Conservation (phyloP, 2,888 invertebrate species). For the Stenodema calcarata region DNA sequence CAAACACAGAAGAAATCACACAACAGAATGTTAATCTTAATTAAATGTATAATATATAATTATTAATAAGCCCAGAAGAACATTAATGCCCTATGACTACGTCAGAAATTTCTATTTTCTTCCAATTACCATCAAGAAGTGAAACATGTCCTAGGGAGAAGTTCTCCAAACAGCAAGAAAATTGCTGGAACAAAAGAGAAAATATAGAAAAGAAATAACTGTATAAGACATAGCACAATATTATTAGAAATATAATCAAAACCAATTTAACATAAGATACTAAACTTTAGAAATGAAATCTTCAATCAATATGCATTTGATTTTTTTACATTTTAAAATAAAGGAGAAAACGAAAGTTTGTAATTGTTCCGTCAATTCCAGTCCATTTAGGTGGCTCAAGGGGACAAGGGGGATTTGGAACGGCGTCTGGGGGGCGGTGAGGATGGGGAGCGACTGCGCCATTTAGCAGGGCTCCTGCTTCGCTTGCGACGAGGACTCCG, state of each 20-base stretch:
- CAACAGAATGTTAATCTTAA: not conserved
- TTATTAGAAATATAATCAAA: not conserved
- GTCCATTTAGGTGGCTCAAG: not conserved
- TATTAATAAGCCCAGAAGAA: not conserved
- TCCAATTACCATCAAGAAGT: not conserved
- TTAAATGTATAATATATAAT: not conserved
- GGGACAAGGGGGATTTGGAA: slow-evolving; percentile 45
- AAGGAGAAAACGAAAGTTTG: not conserved
- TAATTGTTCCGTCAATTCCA: not conserved
- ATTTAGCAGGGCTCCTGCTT: slow-evolving; percentile 47
- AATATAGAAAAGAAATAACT: not conserved
- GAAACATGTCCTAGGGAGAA: slow-evolving; percentile 17
- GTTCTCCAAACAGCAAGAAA: slow-evolving; percentile 12
- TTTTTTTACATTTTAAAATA: not conserved
- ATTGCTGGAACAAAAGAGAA: slow-evolving; percentile 13
- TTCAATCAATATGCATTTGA: too few species aligned
- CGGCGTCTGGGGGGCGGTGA: slow-evolving; percentile 45
- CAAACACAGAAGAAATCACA: not conserved
- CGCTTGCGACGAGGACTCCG: slow-evolving; percentile 50
- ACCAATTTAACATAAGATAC: not conserved
- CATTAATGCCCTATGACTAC: not conserved
- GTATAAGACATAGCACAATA: not conserved
- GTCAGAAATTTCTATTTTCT: not conserved
- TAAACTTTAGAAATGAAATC: not conserved
- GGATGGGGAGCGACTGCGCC: slow-evolving; percentile 49